Percentiles rank a stretch among this genome's conserved stretches.
Conservation (phyloP, 1,140 invertebrate species). For the Halesus radiatus region DNA sequence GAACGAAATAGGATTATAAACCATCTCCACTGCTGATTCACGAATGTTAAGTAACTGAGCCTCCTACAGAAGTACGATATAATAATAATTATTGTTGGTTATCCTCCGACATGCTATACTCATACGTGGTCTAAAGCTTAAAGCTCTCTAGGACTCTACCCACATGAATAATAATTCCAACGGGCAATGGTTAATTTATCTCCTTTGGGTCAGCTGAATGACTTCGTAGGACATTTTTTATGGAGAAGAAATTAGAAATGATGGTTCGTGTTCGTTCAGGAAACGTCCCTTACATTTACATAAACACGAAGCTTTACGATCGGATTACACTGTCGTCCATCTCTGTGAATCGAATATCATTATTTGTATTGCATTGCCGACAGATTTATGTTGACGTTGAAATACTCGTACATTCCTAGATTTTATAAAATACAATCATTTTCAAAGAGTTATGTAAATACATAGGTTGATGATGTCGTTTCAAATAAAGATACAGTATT, state of each 20-base stretch:
- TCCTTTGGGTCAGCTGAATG: not conserved
- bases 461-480: no score
- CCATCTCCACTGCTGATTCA: not conserved
- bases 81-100: not conserved
- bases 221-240: slow-evolving; percentile 22
- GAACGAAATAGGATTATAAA: not conserved
- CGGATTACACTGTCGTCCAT: not conserved
- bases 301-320: slow-evolving; percentile 1
- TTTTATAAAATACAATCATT: no score
- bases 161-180: slow-evolving; percentile 6
- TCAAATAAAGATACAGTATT: no score
- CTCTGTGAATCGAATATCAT: no score
- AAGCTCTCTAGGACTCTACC: not conserved
- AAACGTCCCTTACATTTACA: slow-evolving; percentile 13
- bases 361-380: no score
- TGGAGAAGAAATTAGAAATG: slow-evolving; percentile 33
- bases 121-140: no score
- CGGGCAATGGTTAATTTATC: slow-evolving; percentile 14
- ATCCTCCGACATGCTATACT: not conserved
- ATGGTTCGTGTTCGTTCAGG: slow-evolving; percentile 8
- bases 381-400: no score
- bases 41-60: not conserved
- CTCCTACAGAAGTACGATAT: slow-evolving; percentile 18
- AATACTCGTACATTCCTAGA: no score
- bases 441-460: no score